Evolutionary conservation across 2,888 invertebrate species (phyloP).

Genomic region (Tryphoninae sp.): DNA sequence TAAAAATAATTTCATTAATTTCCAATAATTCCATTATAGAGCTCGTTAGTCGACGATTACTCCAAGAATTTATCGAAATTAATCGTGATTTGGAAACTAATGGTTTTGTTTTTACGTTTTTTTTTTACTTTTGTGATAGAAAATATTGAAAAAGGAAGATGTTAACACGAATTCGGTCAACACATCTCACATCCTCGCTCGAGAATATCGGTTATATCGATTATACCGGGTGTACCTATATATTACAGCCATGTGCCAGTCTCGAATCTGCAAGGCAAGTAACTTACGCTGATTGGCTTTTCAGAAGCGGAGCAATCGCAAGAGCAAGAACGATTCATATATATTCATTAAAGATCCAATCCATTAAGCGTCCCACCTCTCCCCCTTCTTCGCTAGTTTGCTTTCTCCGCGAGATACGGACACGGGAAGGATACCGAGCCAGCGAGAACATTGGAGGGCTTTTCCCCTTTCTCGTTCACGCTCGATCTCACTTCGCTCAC

Average conservation of each 20-base stretch:
- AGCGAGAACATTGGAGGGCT: conserved; percentile 14
- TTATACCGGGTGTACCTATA: background rate
- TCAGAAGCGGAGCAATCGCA: conserved; percentile 28
- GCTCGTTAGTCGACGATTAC: too few species aligned
- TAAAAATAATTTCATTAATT: conserved; percentile 17
- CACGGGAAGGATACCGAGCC: conserved; percentile 17
- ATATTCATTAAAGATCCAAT: conserved; percentile 64
- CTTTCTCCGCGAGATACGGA: conserved; percentile 11
- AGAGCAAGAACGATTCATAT: conserved; percentile 56
- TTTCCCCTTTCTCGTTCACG: conserved; percentile 36
- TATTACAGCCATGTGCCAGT: conserved; percentile 24
- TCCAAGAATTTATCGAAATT: too few species aligned
- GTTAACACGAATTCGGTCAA: conserved; percentile 4
- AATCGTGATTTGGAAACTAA: background rate
- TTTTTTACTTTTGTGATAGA: background rate
- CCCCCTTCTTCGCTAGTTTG: background rate
- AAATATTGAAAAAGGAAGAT: background rate
- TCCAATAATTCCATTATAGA: background rate
- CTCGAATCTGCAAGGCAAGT: conserved; percentile 51
- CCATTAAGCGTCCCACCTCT: conserved; percentile 50
- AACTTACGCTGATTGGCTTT: conserved; percentile 60
- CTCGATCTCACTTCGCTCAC: conserved; percentile 26
- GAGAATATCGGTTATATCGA: conserved; percentile 26
- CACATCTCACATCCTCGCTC: background rate
- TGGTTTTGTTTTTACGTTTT: background rate